Evolutionary conservation across 1,140 invertebrate genomes (phyloP), one percentile per base, ranked within the genome.

Genomic region (Latrodectus geometricus): DNA sequence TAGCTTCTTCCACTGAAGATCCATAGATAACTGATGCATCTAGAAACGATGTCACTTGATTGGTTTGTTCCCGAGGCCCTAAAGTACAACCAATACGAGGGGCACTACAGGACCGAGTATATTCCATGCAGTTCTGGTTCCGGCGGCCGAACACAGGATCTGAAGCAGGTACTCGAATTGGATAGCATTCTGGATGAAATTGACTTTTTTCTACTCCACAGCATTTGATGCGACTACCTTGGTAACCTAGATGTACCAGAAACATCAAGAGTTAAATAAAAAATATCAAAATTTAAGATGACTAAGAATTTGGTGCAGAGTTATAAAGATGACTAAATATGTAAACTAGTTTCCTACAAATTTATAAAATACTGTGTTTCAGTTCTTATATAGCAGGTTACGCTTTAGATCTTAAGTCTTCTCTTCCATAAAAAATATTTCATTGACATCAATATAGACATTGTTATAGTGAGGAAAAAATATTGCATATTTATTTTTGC

Each of bases 21-120:
- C 97, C 97, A 90, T 98, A 98, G 50, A 98, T 91, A n/a, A 94
- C 94, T 0, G 96, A 97, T 0, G 94, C 97, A 89, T 98, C 97
- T 12, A 98, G 92, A 90, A 96, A 97, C 8, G 95, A 94, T 0
- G 96, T 96, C 0, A 95, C 96, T 88, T 96, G 93, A 91, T 97
- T 98, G 11, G 85, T 88, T 72, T 88, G 79, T 82, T 90, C 89
- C 52, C 89, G 77, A 7, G 89, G 89, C 8, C 89, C 89, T 50
- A 90, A 92, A 89, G 95, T 93, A 91, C 96, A 97, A 86, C 95
- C 95, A 48, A 96, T 95, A 89, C 96, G 92, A 4, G 94, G 94
- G 0, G 94, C 95, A 9, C 96, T 96, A 91, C 96, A 96, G 48
- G 95, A 95, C 49, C 96, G 92, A 85, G 94, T 93, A 89, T 97